Evolutionary conservation across 2,888 invertebrate species (phyloP).

Genomic region (Aphidoletes aphidimyza): DNA sequence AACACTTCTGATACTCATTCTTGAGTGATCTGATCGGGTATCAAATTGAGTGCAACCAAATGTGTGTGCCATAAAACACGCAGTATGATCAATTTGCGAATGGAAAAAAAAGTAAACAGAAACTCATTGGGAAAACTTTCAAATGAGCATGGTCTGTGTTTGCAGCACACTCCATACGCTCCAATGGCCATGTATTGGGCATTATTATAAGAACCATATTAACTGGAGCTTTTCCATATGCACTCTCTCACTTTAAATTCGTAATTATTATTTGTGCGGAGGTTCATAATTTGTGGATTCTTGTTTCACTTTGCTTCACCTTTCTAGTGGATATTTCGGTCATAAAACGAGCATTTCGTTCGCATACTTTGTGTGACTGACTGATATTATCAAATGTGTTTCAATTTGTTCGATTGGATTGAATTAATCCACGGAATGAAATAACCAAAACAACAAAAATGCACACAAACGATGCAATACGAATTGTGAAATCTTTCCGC

Average conservation of each 20-base stretch:
- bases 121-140: conserved; percentile 14
- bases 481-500: not conserved
- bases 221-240: not conserved
- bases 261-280: not conserved
- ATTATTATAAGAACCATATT: not conserved
- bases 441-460: not conserved
- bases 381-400: conserved; percentile 34
- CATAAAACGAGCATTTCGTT: not conserved
- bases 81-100: conserved; percentile 19
- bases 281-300: not conserved
- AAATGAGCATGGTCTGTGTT: conserved; percentile 39
- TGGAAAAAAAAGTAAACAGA: not conserved
- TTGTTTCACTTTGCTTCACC: not conserved
- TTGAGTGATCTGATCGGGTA: not conserved
- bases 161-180: conserved; percentile 15
- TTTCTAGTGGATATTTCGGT: not conserved
- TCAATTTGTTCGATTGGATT: not conserved
- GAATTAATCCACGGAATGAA: not conserved
- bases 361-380: not conserved
- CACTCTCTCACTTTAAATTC: not conserved
- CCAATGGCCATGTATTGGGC: not conserved
- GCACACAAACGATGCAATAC: not conserved
- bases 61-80: not conserved
- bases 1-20: not conserved
- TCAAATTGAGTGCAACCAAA: conserved; percentile 34